A percentile compares a stretch with the other conserved stretches of the same genome.
phyloP scores from a whole-genome alignment of 2,797 vertebrate genomes.

The Nyctalus aviator region DNA sequence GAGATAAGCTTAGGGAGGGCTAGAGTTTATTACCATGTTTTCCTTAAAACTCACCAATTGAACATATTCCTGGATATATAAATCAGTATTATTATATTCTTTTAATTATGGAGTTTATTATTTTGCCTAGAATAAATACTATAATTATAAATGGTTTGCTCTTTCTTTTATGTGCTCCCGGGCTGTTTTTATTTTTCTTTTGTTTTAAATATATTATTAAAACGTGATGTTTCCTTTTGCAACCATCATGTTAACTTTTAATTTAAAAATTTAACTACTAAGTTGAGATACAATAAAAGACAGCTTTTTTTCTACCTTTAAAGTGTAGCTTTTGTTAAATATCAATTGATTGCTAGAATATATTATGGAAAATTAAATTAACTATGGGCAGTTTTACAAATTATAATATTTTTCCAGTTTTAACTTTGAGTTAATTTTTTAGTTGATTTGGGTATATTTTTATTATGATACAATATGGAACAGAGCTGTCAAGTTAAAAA shows the following conservation, averaged over 20 bases:
- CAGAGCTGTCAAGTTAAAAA: background rate
- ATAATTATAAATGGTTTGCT: background rate
- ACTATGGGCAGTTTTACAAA: background rate
- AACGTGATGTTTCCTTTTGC: conserved; percentile 26
- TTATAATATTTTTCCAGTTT: background rate
- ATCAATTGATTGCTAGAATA: background rate
- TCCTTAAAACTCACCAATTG: background rate
- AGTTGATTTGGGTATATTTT: conserved; percentile 33
- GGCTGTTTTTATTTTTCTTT: background rate
- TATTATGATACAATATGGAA: background rate
- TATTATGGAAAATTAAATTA: conserved; percentile 49
- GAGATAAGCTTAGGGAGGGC: background rate
- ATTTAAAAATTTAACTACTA: background rate
- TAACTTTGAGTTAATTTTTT: conserved; percentile 5
- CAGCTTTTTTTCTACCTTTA: background rate
- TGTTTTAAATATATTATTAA: conserved; percentile 26
- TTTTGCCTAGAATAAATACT: conserved; percentile 16
- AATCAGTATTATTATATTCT: background rate
- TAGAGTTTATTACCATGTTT: background rate
- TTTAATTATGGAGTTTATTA: background rate
- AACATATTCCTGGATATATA: background rate
- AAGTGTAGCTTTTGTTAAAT: background rate
- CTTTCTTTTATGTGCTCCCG: background rate
- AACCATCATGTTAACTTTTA: background rate
- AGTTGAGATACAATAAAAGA: background rate